These are phyloP conservation scores for Prinia subflava DNA, from an alignment of 2,113 vertebrate species.

Conservation along the genomic window DNA sequence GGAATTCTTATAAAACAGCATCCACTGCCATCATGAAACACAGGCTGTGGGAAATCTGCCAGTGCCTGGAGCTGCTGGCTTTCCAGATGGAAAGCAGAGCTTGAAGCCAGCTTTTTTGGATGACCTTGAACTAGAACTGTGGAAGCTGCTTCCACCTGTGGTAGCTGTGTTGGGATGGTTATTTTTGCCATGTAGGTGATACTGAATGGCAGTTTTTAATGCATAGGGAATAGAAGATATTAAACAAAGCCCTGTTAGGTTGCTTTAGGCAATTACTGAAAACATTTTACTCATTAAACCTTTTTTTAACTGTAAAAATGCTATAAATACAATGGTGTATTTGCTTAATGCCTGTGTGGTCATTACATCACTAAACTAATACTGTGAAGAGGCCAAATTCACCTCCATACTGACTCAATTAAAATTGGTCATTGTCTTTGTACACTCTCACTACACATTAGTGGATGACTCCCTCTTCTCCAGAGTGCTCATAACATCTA, in stretches of 20 bases:
- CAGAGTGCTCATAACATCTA: neutral
- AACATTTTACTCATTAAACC: neutral
- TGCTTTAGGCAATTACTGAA: neutral
- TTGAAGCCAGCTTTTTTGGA: neutral
- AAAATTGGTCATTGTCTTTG: neutral
- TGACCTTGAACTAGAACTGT: constrained; percentile 35
- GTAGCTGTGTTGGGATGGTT: neutral
- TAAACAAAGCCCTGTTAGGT: neutral
- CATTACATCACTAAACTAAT: neutral
- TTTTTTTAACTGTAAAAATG: neutral
- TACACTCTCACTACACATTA: neutral
- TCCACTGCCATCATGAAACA: neutral
- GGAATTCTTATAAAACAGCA: neutral
- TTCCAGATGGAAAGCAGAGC: constrained; percentile 19
- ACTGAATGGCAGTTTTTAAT: neutral
- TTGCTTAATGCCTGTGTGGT: neutral
- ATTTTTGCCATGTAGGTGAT: neutral
- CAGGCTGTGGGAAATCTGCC: neutral
- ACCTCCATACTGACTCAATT: neutral
- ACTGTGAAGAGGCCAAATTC: neutral
- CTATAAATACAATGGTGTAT: neutral
- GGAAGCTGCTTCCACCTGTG: neutral
- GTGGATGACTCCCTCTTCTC: neutral
- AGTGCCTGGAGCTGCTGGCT: neutral
- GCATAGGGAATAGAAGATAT: neutral